Base-by-base conservation (phyloP, 23 tunicate genomes). In the Diplosoma virens region DNA sequence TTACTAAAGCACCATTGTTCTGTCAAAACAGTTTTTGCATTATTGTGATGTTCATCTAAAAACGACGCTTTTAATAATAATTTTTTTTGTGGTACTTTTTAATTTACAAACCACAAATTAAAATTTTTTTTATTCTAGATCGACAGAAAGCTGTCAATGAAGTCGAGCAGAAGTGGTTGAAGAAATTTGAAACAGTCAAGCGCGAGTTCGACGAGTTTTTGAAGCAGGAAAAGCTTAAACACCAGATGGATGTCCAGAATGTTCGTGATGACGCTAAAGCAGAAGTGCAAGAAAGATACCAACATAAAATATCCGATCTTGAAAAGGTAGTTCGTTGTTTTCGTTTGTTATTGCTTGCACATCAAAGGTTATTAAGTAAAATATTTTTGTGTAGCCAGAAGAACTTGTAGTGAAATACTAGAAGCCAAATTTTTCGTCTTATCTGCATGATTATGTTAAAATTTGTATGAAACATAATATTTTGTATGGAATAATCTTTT, bases 281-380 rank as follows among this genome's bases (percentile, higher is more conserved):
- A 25, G 36, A 26, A 2, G 56, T 64, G 21, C 73, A 30, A 21
- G 78, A 84, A 17, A 36, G 35, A 68, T 26, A 64, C 1, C 58
- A 69, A 27, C 16, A 47, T 16, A 84, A 77, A 68, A 41, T 55
- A 30, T 30, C 67, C 46, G 71, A 68, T 24, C 45, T 84, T 48
- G 77, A 59, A 69, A 58, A 77, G 66, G 89, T 84, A 58, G 30
- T n/a, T n/a, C n/a, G n/a, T n/a, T n/a, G n/a, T n/a, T n/a, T n/a
- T n/a, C n/a, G n/a, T n/a, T n/a, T n/a, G n/a, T n/a, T n/a, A n/a
- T n/a, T n/a, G n/a, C n/a, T n/a, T n/a, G n/a, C n/a, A n/a, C n/a
- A n/a, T n/a, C n/a, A n/a, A n/a, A n/a, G n/a, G n/a, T n/a, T n/a
- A n/a, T n/a, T n/a, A n/a, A n/a, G n/a, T n/a, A n/a, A n/a, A n/a